phyloP scores from a whole-genome alignment of 2,113 vertebrate species.

The Xiphophorus hellerii region DNA sequence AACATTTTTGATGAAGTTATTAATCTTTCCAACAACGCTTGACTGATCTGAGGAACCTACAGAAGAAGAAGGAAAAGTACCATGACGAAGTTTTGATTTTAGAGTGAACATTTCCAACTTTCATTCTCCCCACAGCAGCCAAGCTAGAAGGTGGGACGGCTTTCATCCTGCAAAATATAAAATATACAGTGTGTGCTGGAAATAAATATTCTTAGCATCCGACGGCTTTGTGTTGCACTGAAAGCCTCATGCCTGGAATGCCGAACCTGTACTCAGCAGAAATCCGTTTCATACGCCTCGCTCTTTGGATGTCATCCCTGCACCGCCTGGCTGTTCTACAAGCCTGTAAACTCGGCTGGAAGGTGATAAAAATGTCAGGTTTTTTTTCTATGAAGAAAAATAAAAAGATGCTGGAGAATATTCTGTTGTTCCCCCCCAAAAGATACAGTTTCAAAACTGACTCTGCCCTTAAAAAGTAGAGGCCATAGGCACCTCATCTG shows the following conservation, averaged over 20 bases:
- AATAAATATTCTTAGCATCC: neutral
- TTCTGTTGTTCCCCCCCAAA: neutral
- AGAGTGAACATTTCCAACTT: neutral
- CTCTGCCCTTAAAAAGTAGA: neutral
- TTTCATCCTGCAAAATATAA: neutral
- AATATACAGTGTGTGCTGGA: neutral
- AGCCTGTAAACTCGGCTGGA: conserved; percentile 5
- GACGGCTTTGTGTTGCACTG: neutral
- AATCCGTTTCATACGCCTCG: neutral
- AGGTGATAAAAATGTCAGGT: neutral
- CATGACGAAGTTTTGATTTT: neutral
- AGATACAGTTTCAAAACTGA: neutral
- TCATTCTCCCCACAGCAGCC: neutral
- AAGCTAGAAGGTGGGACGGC: neutral
- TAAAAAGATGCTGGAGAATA: neutral
- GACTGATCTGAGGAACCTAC: too few relatives aligned
- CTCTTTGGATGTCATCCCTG: conserved; percentile 12
- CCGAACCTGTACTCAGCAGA: conserved; percentile 1
- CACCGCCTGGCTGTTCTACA: neutral
- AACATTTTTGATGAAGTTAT: too few relatives aligned
- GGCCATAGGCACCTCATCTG: too few relatives aligned
- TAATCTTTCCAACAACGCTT: too few relatives aligned
- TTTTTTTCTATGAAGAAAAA: neutral
- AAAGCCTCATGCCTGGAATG: conserved; percentile 8
- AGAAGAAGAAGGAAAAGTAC: too few relatives aligned